Conservation (phyloP, 2,797 vertebrate species). For the Enteromius afrohamiltoni region DNA sequence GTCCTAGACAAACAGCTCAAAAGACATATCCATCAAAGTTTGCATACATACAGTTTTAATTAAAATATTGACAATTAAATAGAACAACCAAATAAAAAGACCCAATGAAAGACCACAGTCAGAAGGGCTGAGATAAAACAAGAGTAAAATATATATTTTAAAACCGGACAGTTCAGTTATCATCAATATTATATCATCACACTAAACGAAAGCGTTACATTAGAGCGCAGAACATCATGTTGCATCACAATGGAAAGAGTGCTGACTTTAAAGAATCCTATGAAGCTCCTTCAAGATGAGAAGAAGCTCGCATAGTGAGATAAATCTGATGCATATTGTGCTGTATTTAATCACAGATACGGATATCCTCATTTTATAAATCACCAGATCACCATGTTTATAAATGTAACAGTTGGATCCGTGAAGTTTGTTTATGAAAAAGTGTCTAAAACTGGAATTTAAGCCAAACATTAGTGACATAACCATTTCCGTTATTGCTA, state of each 20-base stretch:
- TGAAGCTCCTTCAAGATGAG: constrained; percentile 65
- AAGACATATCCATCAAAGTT: constrained; percentile 39
- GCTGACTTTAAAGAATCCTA: constrained; percentile 72
- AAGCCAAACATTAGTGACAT: background rate
- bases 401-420: constrained; percentile 7
- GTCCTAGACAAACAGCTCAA: constrained; percentile 25
- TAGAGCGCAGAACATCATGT: constrained; percentile 77
- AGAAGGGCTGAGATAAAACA: constrained; percentile 76
- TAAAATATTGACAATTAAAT: constrained; percentile 82
- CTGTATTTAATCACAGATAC: constrained; percentile 15
- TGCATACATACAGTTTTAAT: constrained; percentile 57
- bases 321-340: constrained; percentile 12
- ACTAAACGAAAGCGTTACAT: constrained; percentile 75
- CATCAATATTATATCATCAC: constrained; percentile 68
- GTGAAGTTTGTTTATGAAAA: background rate
- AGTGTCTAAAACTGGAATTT: background rate
- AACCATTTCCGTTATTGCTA: constrained; percentile 43
- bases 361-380: background rate
- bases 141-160: constrained; percentile 67
- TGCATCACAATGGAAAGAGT: constrained; percentile 80
- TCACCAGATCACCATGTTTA: background rate
- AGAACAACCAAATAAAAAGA: constrained; percentile 81
- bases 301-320: constrained; percentile 38
- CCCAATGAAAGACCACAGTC: constrained; percentile 78
- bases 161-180: constrained; percentile 75